Conservation (phyloP, 1,140 invertebrate species). For the Paraescarpia echinospica region DNA sequence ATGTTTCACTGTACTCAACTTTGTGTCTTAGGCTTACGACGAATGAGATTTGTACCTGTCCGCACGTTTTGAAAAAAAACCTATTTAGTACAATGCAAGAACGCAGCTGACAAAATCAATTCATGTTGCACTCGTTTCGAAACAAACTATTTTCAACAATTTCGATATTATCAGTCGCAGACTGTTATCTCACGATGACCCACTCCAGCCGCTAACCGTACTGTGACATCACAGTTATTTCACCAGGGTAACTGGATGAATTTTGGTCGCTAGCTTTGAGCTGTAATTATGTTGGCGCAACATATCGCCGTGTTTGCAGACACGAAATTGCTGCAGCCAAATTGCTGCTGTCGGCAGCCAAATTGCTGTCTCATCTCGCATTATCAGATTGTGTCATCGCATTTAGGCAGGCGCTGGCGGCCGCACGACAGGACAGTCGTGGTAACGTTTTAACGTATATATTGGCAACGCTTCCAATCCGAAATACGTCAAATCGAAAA, state of each 20-base stretch:
- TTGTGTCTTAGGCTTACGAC: background rate
- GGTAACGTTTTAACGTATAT: background rate
- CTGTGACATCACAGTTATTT: background rate
- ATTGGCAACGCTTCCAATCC: background rate
- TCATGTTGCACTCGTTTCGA: background rate
- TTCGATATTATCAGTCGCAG: too few species aligned
- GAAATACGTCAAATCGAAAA: background rate
- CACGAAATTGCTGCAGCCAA: background rate
- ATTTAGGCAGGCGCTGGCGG: background rate
- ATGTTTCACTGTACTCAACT: too few species aligned
- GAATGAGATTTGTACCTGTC: background rate
- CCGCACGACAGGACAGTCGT: background rate
- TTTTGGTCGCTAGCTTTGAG: background rate
- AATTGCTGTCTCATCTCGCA: background rate
- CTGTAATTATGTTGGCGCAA: background rate
- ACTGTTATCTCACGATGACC: too few species aligned
- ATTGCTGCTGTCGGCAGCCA: background rate
- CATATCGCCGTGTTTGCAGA: background rate
- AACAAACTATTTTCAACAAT: background rate
- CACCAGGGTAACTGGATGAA: background rate
- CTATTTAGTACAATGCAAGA: background rate
- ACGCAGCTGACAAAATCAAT: background rate
- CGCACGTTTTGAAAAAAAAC: background rate
- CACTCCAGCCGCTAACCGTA: background rate
- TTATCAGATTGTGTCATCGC: background rate